Base-by-base conservation (phyloP, 2,797 vertebrate genomes). In the Chlorospingus semifuscus region DNA sequence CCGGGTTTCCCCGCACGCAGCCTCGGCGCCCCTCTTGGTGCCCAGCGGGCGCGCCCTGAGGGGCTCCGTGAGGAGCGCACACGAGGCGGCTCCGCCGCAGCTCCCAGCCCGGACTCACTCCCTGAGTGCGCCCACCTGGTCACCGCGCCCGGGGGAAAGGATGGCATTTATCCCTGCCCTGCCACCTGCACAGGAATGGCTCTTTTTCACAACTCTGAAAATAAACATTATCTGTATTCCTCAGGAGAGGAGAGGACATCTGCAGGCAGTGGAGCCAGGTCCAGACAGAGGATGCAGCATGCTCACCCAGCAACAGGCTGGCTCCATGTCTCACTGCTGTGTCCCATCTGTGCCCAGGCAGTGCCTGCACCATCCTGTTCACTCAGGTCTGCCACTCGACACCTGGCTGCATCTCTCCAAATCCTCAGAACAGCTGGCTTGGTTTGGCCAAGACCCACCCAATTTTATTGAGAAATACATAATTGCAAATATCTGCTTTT, bases 261-360 rank as follows among this genome's bases (percentile, higher is more conserved):
- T 53, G n/a, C 72, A 17, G 55, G 50, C 7, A 1, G 29, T 0
- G 1, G 12, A 50, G 36, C 36, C 56, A 2, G 29, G 26, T 47
- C 42, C 50, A 9, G 39, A 49, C 27, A 20, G 37, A 8, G 30
- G 52, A 47, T 82, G 44, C 79, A 89, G 68, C 0, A 0, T 6
- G 1, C 36, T 52, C 4, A 0, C 7, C 26, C 80, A 36, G 22
- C 68, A 66, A 2, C 0, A 6, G 21, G 32, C 56, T 49, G 15
- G 42, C 26, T 87, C 30, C 39, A 3, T 63, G 59, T 60, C 37
- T 24, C 21, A 1, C 57, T 50, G 72, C 37, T 20, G 32, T 27
- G 29, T 24, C 36, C 18, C 52, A 5, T 50, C 42, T 18, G 6
- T 77, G 27, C 13, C 15, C 0, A 0, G 10, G 16, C 60, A 39